A percentile compares a stretch with the other conserved stretches of the same genome.
These are phyloP conservation scores for Musca domestica DNA, from an alignment of 1,140 invertebrate genomes.

Conservation along the genomic window DNA sequence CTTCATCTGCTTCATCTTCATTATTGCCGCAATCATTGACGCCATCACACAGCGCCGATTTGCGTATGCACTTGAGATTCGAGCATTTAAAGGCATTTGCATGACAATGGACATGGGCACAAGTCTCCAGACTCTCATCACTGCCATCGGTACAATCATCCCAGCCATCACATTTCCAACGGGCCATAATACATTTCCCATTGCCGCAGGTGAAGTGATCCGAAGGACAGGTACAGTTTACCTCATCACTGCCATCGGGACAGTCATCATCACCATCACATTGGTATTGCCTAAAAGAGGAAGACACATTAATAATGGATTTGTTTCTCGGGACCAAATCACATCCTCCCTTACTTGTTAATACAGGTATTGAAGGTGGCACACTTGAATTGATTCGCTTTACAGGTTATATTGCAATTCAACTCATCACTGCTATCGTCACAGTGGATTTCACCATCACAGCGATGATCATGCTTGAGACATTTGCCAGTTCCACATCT, in stretches of 20 bases:
- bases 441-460: conserved; percentile 72
- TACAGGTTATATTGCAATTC: conserved; percentile 43
- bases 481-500: conserved; percentile 71
- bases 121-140: conserved; percentile 78
- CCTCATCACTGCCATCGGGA: conserved; percentile 89
- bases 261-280: conserved; percentile 79
- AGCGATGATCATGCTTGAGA: conserved; percentile 63
- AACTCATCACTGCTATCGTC: conserved; percentile 74
- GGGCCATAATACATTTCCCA: conserved; percentile 87
- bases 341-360: conserved; percentile 54
- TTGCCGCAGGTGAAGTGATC: conserved; percentile 92
- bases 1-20: conserved; percentile 60
- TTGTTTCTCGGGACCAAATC: neutral
- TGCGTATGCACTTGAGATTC: conserved; percentile 65
- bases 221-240: conserved; percentile 78
- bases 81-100: conserved; percentile 59
- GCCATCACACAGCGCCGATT: conserved; percentile 67
- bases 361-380: conserved; percentile 67
- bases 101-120: conserved; percentile 79
- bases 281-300: conserved; percentile 40
- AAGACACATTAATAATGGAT: neutral
- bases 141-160: conserved; percentile 79
- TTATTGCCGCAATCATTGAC: conserved; percentile 66
- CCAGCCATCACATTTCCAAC: conserved; percentile 74
- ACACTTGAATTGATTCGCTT: conserved; percentile 56